Percentiles rank a stretch among this genome's conserved stretches.
These are phyloP conservation scores for Nycteola revayana DNA, from an alignment of 2,888 invertebrate genomes.

Conservation along the genomic window DNA sequence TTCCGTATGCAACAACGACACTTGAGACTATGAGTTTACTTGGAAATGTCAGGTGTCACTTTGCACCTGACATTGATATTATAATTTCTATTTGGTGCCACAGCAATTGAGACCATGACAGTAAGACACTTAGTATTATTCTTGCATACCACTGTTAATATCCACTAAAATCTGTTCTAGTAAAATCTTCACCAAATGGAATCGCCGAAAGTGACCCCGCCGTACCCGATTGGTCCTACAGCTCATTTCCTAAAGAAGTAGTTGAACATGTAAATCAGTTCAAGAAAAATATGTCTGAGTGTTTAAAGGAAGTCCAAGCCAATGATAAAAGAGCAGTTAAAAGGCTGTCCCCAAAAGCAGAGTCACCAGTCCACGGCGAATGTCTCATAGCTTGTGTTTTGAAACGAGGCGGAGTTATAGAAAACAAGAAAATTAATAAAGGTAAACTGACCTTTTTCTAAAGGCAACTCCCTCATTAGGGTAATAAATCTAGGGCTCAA, in stretches of 20 bases:
- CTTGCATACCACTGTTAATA: too few species aligned
- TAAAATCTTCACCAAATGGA: not conserved
- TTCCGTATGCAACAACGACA: too few species aligned
- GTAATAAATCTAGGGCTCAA: too few species aligned
- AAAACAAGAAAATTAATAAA: conserved; percentile 63
- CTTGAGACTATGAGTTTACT: too few species aligned
- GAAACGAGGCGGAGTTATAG: conserved; percentile 64
- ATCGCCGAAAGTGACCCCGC: conserved; percentile 34
- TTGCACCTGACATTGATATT: too few species aligned
- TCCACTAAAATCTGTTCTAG: too few species aligned
- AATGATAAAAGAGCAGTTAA: conserved; percentile 52
- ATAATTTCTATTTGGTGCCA: too few species aligned
- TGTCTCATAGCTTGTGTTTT: conserved; percentile 72
- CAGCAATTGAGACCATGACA: too few species aligned
- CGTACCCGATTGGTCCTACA: conserved; percentile 83
- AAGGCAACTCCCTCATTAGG: too few species aligned
- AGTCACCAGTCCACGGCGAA: conserved; percentile 68
- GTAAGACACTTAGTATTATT: too few species aligned
- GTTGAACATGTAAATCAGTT: conserved; percentile 54
- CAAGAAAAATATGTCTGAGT: conserved; percentile 69
- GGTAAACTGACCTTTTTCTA: conserved; percentile 37
- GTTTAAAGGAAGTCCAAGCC: conserved; percentile 64
- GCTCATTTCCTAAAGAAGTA: conserved; percentile 53
- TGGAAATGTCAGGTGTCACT: too few species aligned
- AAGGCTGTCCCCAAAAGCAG: conserved; percentile 58